phyloP scores from a whole-genome alignment of 1,140 invertebrate species.

The Penaeus japonicus region DNA sequence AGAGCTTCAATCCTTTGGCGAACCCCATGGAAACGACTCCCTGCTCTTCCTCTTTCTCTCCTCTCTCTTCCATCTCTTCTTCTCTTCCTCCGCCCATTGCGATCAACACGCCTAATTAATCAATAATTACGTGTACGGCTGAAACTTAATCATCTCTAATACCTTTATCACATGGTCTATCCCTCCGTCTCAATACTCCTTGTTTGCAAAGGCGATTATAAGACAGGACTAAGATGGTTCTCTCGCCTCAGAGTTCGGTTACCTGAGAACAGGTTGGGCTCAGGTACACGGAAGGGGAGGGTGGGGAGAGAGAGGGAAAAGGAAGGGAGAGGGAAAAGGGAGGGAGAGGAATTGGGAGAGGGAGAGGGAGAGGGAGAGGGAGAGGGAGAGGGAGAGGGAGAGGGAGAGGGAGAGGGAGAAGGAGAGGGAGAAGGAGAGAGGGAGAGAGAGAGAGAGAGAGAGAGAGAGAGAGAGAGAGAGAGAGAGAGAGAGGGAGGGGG shows the following conservation, averaged over 20 bases:
- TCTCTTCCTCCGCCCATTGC: background rate
- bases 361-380: background rate
- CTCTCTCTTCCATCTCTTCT: background rate
- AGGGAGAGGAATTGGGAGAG: background rate
- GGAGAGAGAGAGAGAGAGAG: background rate
- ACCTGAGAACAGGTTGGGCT: background rate
- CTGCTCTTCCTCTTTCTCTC: background rate
- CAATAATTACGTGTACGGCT: slow-evolving; percentile 45
- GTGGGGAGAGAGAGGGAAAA: background rate
- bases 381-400: background rate
- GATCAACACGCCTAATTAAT: slow-evolving; percentile 39
- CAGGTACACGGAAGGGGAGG: background rate
- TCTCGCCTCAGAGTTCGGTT: background rate
- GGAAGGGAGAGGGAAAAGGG: background rate
- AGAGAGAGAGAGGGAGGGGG: background rate
- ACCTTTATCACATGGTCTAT: slow-evolving; percentile 40
- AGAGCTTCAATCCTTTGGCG: no score
- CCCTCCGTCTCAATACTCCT: slow-evolving; percentile 7
- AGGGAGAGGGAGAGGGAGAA: background rate
- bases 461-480: no score
- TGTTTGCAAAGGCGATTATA: slow-evolving; percentile 51
- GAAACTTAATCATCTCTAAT: slow-evolving; percentile 48
- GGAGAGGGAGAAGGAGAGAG: background rate
- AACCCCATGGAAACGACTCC: no score
- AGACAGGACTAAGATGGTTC: slow-evolving; percentile 27